Evolutionary conservation across 2,113 vertebrate species (phyloP), one percentile per base, ranked within the genome.

Genomic region (Peromyscus californicus): DNA sequence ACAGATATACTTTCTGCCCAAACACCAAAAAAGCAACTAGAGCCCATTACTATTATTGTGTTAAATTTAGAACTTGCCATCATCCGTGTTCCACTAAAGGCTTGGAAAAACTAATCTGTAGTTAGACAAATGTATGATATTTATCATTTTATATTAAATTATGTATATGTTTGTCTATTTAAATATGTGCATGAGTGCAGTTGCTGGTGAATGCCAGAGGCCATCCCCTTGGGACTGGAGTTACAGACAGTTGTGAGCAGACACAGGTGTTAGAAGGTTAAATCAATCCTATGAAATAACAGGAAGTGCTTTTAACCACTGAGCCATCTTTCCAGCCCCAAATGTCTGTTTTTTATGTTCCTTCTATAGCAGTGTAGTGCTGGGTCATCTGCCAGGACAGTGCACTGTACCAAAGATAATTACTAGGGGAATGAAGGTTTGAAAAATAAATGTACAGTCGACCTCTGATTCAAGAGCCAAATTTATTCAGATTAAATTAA

Each of bases 61-160:
- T 78, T 51, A 86, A 95, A 87, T 72, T 91, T 72, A 95, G 48
- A 42, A 83, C 19, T 75, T 36, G 19, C 45, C 76, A 67, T 48
- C 63, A 12, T 63, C 26, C 3, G 0, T 29, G 42, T 65, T 82
- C 54, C 75, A 92, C 6, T 65, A 92, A 75, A 57, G 61, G 15
- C 42, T 89, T 89, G 57, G 36, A 92, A 45, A 87, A 92, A 26
- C 69, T 26, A 72, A 48, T 76, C 39, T 39, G 51, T 86, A 59
- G 61, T 19, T 61, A 61, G 63, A 82, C 24, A 51, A 79, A 61
- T 39, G 24, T 57, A 48, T 48, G 48, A 82, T 74, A 76, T 74
- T 91, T 63, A 61, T 84, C n/a, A 75, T 80, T 88, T 15, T 90
- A 57, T 70, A 74, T 39, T 74, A 74, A 74, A 74, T 9, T 74